phyloP scores from a whole-genome alignment of 2,113 vertebrate species.

The Elanus axillaris region DNA sequence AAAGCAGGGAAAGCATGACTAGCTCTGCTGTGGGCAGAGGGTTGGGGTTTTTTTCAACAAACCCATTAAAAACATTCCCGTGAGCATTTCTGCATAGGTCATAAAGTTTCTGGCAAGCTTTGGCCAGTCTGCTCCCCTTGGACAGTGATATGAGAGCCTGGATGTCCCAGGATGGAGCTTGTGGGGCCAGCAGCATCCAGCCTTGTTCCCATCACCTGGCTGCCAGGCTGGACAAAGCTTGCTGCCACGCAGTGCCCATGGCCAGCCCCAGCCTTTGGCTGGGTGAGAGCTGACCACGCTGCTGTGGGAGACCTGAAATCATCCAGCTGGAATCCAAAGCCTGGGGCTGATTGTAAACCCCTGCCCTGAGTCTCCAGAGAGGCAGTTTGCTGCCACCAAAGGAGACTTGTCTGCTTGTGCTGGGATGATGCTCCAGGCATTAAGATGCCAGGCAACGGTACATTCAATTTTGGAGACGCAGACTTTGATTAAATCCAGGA shows the following conservation, averaged over 20 bases:
- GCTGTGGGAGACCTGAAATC: not conserved
- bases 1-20: not conserved
- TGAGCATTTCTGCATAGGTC: not conserved
- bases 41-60: not conserved
- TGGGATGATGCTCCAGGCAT: not conserved
- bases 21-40: not conserved
- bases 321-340: not conserved
- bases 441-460: not conserved
- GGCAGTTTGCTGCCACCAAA: not conserved
- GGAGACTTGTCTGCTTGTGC: not conserved
- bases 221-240: not conserved
- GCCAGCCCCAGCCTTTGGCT: not conserved
- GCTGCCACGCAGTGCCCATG: accelerated
- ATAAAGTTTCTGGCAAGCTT: not conserved
- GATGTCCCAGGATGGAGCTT: not conserved
- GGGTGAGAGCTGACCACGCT: not conserved
- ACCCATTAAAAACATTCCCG: not conserved
- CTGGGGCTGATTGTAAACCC: not conserved
- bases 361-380: accelerated
- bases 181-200: not conserved
- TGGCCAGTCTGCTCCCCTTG: not conserved
- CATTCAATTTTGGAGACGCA: not conserved
- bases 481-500: not conserved
- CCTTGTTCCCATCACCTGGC: not conserved
- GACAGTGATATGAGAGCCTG: not conserved